phyloP scores from a whole-genome alignment of 1,140 invertebrate genomes.

The Metopolophium dirhodum region DNA sequence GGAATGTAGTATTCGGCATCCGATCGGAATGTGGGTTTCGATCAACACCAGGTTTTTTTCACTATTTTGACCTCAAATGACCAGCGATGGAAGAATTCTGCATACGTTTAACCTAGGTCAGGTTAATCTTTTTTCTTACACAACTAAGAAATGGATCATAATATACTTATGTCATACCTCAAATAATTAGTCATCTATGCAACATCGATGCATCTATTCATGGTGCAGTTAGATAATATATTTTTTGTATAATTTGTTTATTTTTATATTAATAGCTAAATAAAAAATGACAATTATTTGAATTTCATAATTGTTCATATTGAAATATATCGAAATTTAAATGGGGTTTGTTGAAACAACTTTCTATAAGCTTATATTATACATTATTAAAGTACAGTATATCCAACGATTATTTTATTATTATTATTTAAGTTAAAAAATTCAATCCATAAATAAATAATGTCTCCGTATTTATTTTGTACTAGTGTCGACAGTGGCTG shows the following conservation, averaged over 20 bases:
- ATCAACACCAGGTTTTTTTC: constrained; percentile 24
- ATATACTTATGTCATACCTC: neutral
- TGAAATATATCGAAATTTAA: neutral
- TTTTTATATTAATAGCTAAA: neutral
- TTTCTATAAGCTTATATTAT: neutral
- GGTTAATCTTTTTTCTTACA: neutral
- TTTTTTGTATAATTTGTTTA: too few relatives aligned
- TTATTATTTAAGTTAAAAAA: neutral
- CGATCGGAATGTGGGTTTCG: constrained; percentile 23
- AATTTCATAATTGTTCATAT: neutral
- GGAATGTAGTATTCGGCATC: constrained; percentile 36
- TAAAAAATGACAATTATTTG: neutral
- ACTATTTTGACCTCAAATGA: constrained; percentile 43
- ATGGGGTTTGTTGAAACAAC: neutral
- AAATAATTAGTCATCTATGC: neutral
- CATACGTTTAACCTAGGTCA: constrained; percentile 12
- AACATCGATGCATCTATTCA: neutral
- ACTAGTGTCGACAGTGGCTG: neutral
- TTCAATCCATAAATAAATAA: neutral
- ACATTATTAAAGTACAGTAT: neutral
- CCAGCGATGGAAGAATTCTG: neutral
- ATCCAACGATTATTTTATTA: neutral
- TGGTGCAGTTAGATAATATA: neutral
- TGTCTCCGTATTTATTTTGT: neutral
- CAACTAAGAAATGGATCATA: neutral